Evolutionary conservation across 1,140 invertebrate species (phyloP), one percentile per base, ranked within the genome.

Genomic region (Orchestia grillus): DNA sequence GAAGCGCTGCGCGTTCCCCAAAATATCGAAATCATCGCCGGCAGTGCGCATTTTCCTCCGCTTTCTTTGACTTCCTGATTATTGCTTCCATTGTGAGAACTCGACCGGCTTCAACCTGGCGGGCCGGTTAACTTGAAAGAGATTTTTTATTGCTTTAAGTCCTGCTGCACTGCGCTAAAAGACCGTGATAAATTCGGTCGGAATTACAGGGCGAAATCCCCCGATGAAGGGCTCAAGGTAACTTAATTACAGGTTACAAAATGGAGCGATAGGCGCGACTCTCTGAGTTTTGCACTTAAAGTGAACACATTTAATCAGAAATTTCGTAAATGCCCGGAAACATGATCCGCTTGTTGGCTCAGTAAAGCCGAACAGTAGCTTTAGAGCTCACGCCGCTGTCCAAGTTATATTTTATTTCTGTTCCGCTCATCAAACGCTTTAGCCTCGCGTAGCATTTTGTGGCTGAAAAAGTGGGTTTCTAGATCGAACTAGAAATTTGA

Each of bases 261-360:
- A 77, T 77, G 62, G 62, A 77, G 62, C 62, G 11, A 77, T 77
- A 77, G 62, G 62, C 62, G 62, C 62, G 62, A 77, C 62, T 77
- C 62, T 36, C 62, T 77, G 15, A 77, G 62, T 77, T 77, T 77
- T 77, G 62, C 28, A 77, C 62, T 77, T 77, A 77, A 23, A 36
- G 62, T 77, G 62, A 77, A 77, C 62, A 77, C 62, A 77, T 77
- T 77, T 77, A 77, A 77, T 77, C 62, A 77, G 62, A 77, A 77
- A 77, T 77, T 77, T 77, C 62, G 11, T 77, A 77, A 77, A 77
- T 77, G 62, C 62, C 62, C 62, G 62, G 62, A 77, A 77, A 77
- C 62, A 77, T 77, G 62, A 77, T 77, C 62, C 62, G 62, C 62
- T 77, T 77, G 62, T 77, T 77, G 62, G 62, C 62, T 77, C 11